Conservation (phyloP, 1,140 invertebrate genomes). For the Coptotermes formosanus region DNA sequence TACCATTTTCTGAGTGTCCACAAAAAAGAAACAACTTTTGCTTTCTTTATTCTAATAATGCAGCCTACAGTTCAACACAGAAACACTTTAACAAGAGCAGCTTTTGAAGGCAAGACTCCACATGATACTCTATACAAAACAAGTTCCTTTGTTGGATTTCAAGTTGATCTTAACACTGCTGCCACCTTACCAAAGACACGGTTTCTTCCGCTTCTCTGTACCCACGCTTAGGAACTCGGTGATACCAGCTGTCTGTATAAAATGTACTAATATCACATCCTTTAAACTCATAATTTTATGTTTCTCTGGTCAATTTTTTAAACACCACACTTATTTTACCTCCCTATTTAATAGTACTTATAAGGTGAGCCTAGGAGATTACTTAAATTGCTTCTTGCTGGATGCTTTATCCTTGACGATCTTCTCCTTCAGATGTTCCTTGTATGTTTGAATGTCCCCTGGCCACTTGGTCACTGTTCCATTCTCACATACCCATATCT, state of each 20-base stretch:
- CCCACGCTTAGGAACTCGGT: not conserved
- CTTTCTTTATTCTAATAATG: not conserved
- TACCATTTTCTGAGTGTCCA: not conserved
- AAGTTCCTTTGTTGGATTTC: not conserved
- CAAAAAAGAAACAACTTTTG: not conserved
- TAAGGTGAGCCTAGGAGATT: slow-evolving; percentile 4
- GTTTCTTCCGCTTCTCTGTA: not conserved
- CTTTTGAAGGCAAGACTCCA: not conserved
- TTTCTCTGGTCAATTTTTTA: not conserved
- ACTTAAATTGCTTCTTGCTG: slow-evolving; percentile 25
- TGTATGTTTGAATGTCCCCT: slow-evolving; percentile 93
- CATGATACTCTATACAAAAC: not conserved
- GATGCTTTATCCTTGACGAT: slow-evolving; percentile 64
- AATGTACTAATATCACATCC: not conserved
- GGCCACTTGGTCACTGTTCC: slow-evolving; percentile 95
- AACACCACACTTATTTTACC: not conserved
- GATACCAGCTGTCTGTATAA: not conserved
- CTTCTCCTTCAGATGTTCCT: slow-evolving; percentile 87
- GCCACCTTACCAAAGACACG: too few relatives aligned
- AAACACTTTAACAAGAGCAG: not conserved
- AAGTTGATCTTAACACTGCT: too few relatives aligned
- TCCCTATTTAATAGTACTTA: not conserved
- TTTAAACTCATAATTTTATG: not conserved
- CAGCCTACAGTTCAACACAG: not conserved
- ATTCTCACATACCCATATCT: slow-evolving; percentile 99